Percentiles rank a stretch among this genome's conserved stretches.
phyloP scores from a whole-genome alignment of 2,113 vertebrate genomes.

The Panthera leo region DNA sequence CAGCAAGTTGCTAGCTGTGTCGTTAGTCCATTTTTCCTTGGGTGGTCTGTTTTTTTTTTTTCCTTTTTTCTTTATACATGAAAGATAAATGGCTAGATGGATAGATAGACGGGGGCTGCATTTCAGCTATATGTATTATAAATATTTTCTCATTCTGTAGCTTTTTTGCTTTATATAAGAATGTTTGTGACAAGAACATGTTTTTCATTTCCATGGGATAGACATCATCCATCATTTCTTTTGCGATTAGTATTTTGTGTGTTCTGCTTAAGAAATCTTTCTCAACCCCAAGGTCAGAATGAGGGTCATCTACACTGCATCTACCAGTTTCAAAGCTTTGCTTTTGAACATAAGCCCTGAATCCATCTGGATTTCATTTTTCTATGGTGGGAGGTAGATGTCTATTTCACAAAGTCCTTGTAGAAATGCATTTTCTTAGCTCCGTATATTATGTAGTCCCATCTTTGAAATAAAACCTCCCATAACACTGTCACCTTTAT shows the following conservation, averaged over 20 bases:
- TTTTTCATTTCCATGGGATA: neutral
- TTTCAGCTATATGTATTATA: neutral
- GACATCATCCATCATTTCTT: neutral
- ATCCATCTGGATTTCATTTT: constrained; percentile 68
- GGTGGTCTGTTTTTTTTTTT: constrained; percentile 21
- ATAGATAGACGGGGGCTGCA: neutral
- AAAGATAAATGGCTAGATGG: neutral
- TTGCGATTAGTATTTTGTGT: neutral
- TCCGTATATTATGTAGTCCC: neutral
- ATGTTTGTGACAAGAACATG: neutral
- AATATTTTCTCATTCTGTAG: neutral
- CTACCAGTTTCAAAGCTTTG: constrained; percentile 1
- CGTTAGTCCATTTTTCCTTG: neutral
- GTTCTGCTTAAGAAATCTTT: constrained; percentile 36
- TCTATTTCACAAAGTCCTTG: neutral
- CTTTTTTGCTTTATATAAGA: neutral
- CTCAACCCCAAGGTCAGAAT: neutral
- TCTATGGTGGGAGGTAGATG: neutral
- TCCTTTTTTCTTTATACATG: neutral
- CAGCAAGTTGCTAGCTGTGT: neutral
- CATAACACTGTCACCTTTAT: neutral
- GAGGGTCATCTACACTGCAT: neutral
- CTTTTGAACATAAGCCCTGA: neutral
- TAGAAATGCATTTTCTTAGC: neutral
- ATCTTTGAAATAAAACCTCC: neutral